Conservation (phyloP, 2,797 vertebrate genomes). For the Vultur gryphus region DNA sequence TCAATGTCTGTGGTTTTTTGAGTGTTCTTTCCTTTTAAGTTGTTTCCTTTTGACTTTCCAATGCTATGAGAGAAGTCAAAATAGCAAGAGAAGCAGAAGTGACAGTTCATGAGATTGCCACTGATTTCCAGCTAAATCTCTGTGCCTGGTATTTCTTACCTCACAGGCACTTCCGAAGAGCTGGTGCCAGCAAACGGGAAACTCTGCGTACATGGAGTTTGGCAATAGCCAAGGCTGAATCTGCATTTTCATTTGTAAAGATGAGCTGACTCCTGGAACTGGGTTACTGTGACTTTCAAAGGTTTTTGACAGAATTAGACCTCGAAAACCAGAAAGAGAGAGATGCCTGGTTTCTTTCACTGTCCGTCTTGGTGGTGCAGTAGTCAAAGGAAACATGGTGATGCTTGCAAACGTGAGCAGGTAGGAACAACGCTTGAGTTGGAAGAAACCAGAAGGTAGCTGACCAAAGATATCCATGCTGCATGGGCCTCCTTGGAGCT, state of each 20-base stretch:
- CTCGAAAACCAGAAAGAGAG: background rate
- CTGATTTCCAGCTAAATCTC: conserved; percentile 35
- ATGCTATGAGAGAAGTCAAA: conserved; percentile 31
- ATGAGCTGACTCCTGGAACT: background rate
- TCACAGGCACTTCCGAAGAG: conserved; percentile 25
- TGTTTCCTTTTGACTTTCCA: conserved; percentile 53
- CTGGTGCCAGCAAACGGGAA: conserved; percentile 42
- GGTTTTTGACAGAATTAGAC: background rate
- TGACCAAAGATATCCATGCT: background rate
- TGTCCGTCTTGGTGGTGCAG: background rate
- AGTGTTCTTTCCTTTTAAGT: conserved; percentile 42
- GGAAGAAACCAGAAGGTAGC: background rate
- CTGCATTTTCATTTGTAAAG: conserved; percentile 23
- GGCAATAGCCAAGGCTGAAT: conserved; percentile 37
- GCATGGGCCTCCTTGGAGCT: background rate
- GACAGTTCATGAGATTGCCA: background rate
- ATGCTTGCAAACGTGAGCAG: background rate
- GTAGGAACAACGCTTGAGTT: background rate
- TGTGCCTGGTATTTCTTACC: conserved; percentile 11
- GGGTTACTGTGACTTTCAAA: background rate
- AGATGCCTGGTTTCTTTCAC: background rate
- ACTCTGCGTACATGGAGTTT: background rate
- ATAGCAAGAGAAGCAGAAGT: conserved; percentile 58
- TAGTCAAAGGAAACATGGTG: background rate
- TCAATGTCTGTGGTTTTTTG: conserved; percentile 44